These are phyloP conservation scores for Fragum whitleyi DNA, from an alignment of 2,888 invertebrate genomes.

Conservation along the genomic window DNA sequence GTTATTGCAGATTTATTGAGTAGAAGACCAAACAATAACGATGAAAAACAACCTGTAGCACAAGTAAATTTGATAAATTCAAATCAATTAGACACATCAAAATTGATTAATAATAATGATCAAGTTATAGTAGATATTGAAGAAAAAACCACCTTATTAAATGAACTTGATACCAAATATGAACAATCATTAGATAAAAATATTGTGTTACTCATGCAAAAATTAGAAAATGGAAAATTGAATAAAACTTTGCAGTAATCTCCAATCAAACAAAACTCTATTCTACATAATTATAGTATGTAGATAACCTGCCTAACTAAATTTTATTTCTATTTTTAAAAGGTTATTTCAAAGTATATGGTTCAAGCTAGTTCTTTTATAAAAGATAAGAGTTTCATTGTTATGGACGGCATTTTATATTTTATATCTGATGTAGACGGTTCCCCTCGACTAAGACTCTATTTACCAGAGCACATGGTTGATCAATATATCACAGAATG, in stretches of 20 bases:
- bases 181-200: slow-evolving; percentile 13
- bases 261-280: too few relatives aligned
- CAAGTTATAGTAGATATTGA: neutral
- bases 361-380: too few relatives aligned
- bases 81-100: slow-evolving; percentile 6
- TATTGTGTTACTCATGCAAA: slow-evolving; percentile 7
- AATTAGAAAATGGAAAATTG: slow-evolving; percentile 17
- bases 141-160: slow-evolving; percentile 9
- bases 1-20: slow-evolving; percentile 21
- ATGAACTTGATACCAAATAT: slow-evolving; percentile 8
- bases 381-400: slow-evolving; percentile 1
- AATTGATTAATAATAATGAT: neutral
- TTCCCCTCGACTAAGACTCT: slow-evolving; percentile 1
- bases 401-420: slow-evolving; percentile 17
- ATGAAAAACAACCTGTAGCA: neutral
- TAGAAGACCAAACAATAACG: neutral
- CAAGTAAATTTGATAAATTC: slow-evolving; percentile 14
- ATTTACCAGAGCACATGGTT: slow-evolving; percentile 11
- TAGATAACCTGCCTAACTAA: too few relatives aligned
- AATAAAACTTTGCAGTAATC: slow-evolving; percentile 17
- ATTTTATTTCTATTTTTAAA: too few relatives aligned
- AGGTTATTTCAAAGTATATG: too few relatives aligned
- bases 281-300: too few relatives aligned
- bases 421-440: slow-evolving; percentile 17
- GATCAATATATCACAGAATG: neutral